These are phyloP conservation scores for Orchesellides sinensis DNA, from an alignment of 2,888 invertebrate species.

Conservation along the genomic window DNA sequence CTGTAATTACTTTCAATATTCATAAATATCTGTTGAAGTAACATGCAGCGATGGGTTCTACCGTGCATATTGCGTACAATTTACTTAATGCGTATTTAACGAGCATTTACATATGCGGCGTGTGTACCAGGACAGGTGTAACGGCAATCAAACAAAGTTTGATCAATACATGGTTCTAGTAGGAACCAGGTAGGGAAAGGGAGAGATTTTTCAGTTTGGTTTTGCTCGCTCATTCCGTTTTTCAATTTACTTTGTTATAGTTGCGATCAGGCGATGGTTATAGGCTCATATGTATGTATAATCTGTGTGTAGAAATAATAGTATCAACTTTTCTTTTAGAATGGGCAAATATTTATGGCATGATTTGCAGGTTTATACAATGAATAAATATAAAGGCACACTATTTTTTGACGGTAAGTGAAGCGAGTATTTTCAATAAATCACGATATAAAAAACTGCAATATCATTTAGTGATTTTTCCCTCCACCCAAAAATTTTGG, in stretches of 20 bases:
- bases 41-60: neutral
- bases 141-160: neutral
- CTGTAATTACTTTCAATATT: neutral
- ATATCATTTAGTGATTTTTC: conserved; percentile 25
- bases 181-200: neutral
- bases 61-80: too few relatives aligned
- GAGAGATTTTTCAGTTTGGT: neutral
- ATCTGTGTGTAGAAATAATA: too few relatives aligned
- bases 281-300: too few relatives aligned
- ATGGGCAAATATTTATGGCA: too few relatives aligned
- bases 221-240: neutral
- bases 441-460: conserved; percentile 21
- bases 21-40: neutral
- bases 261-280: too few relatives aligned
- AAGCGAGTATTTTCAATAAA: neutral
- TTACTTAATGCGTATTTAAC: too few relatives aligned
- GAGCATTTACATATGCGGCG: too few relatives aligned
- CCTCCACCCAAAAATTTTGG: conserved; percentile 36
- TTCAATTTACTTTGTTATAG: neutral
- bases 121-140: neutral
- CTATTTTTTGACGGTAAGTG: neutral
- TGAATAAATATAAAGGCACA: neutral
- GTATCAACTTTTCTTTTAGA: too few relatives aligned
- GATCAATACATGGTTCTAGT: conserved; percentile 10
- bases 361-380: too few relatives aligned